These are phyloP conservation scores for Microctonus aethiopoides DNA, from an alignment of 2,888 invertebrate species.

Conservation along the genomic window DNA sequence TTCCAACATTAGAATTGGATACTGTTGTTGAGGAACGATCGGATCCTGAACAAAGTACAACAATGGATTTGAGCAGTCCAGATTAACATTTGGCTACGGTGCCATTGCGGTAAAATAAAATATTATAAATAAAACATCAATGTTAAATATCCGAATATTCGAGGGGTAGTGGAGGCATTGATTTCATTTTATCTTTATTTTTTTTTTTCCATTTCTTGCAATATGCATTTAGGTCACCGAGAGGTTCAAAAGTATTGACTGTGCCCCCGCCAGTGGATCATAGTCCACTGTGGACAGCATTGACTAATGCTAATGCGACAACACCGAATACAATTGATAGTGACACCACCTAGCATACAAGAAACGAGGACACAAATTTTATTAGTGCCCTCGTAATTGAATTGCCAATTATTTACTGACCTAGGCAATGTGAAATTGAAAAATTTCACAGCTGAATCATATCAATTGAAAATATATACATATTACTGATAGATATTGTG, in stretches of 20 bases:
- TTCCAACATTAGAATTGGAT: slow-evolving; percentile 82
- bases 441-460: slow-evolving; percentile 6
- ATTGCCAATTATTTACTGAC: slow-evolving; percentile 72
- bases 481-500: neutral
- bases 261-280: slow-evolving; percentile 70
- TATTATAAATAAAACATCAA: neutral
- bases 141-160: too few species aligned
- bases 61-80: slow-evolving; percentile 62
- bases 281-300: slow-evolving; percentile 84
- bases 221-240: slow-evolving; percentile 55
- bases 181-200: too few species aligned
- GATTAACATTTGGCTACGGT: slow-evolving; percentile 64
- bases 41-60: slow-evolving; percentile 77
- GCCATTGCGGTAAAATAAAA: slow-evolving; percentile 55
- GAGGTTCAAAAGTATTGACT: slow-evolving; percentile 55
- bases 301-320: slow-evolving; percentile 78
- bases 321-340: slow-evolving; percentile 43
- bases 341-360: slow-evolving; percentile 71
- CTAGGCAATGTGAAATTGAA: slow-evolving; percentile 24
- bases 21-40: slow-evolving; percentile 87
- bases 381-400: slow-evolving; percentile 73
- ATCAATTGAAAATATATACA: neutral
- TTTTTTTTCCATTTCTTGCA: neutral
- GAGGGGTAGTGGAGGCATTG: too few species aligned
- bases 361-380: slow-evolving; percentile 68